Percentiles rank a stretch among this genome's conserved stretches.
phyloP scores from a whole-genome alignment of 1,140 invertebrate genomes.

The Drosophila hydei region DNA sequence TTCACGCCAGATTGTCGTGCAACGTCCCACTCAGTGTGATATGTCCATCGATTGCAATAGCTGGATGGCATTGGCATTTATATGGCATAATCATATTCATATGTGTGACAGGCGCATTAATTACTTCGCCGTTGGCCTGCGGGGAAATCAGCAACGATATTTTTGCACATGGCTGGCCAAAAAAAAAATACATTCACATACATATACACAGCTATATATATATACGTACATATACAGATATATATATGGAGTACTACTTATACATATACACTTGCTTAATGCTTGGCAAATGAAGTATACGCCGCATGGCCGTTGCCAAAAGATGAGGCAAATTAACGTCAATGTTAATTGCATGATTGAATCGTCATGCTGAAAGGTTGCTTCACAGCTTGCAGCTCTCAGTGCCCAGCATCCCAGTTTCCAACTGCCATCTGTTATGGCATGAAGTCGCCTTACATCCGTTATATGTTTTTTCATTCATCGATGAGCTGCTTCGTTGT shows the following conservation, averaged over 20 bases:
- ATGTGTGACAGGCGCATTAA: slow-evolving; percentile 49
- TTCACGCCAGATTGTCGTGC: slow-evolving; percentile 3
- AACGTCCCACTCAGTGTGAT: not conserved
- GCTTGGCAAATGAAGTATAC: slow-evolving; percentile 55
- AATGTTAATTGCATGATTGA: slow-evolving; percentile 78
- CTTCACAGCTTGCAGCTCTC: slow-evolving; percentile 1
- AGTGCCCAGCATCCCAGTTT: not conserved
- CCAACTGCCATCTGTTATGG: not conserved
- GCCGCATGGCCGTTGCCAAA: slow-evolving; percentile 30
- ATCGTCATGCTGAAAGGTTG: slow-evolving; percentile 34
- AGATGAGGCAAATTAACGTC: slow-evolving; percentile 60
- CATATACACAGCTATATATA: no score
- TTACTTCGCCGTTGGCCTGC: slow-evolving; percentile 50
- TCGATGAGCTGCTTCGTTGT: slow-evolving; percentile 13
- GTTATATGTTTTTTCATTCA: slow-evolving; percentile 26
- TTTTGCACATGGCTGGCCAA: slow-evolving; percentile 13
- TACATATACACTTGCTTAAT: slow-evolving; percentile 17
- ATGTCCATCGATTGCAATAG: slow-evolving; percentile 16
- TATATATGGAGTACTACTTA: slow-evolving; percentile 49
- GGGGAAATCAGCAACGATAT: slow-evolving; percentile 64
- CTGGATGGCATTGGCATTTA: slow-evolving; percentile 29
- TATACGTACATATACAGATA: no score
- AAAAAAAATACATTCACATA: slow-evolving; percentile 15
- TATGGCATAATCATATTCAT: slow-evolving; percentile 54
- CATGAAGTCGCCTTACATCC: slow-evolving; percentile 14